Evolutionary conservation across 2,888 invertebrate species (phyloP), one percentile per base, ranked within the genome.

Genomic region (Tipula lateralis): DNA sequence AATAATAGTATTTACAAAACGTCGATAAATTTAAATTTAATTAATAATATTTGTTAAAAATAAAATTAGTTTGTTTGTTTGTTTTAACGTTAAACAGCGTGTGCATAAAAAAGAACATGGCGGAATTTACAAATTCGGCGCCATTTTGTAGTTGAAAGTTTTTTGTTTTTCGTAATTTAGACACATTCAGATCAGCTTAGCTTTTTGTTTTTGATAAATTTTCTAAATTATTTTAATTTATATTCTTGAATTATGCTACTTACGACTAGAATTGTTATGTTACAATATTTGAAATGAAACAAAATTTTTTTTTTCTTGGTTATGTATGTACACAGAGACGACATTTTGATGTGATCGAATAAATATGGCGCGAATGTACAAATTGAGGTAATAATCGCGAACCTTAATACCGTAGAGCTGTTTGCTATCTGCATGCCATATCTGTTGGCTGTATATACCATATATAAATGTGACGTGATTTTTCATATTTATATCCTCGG

Each of bases 211-310:
- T 66, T 24, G 66, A 66, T 66, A 66, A 66, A 66, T 66, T 66
- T 24, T 66, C 66, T 66, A 66, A 66, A 66, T 66, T 66, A 66
- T 66, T 24, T n/a, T 66, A 66, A 66, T 66, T 66, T 24, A 66
- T 24, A 66, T 24, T 9, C 24, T 66, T 66, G 66, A 66, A 66
- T 66, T 66, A 66, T 66, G 66, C 66, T 66, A 66, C 66, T 66
- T 66, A 66, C 66, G 66, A 66, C 66, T 66, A 66, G 66, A 66
- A 66, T 9, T 66, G 66, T 66, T 66, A 66, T 66, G 66, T 66
- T 66, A 66, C 66, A 66, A 9, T 66, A 66, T 66, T 24, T 9
- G 19, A 66, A 66, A 66, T 66, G 9, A 66, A 24, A 24, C 19
- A 1, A 24, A 66, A 19, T 7, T 24, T 66, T 66, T 66, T 5